Percentiles rank a stretch among this genome's conserved stretches.
These are phyloP conservation scores for Machaerirhynchus nigripectus DNA, from an alignment of 2,113 vertebrate genomes.

Conservation along the genomic window DNA sequence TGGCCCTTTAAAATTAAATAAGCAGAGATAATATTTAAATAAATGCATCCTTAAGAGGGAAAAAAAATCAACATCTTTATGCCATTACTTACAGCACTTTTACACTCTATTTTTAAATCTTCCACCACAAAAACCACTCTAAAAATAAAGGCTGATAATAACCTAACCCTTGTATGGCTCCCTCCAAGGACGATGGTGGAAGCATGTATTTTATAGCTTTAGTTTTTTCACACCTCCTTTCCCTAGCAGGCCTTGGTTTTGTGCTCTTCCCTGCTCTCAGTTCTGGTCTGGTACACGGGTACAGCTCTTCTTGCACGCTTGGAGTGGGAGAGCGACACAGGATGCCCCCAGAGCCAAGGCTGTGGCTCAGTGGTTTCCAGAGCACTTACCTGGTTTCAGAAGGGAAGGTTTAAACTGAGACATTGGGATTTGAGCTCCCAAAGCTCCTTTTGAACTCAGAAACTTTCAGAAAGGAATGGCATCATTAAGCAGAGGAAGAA, in stretches of 20 bases:
- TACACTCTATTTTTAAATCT: neutral
- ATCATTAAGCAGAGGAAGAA: neutral
- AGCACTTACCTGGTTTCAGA: neutral
- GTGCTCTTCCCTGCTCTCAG: neutral
- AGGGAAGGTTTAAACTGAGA: neutral
- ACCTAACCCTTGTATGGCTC: neutral
- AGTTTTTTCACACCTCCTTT: neutral
- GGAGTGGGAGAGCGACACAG: neutral
- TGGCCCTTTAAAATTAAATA: neutral
- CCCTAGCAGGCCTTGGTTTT: neutral
- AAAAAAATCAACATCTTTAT: neutral
- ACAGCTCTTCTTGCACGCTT: neutral
- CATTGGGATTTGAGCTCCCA: neutral
- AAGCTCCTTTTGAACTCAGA: neutral
- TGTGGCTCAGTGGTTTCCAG: neutral
- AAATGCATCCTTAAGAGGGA: neutral
- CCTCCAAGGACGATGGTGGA: neutral
- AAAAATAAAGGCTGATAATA: neutral
- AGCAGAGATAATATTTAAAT: neutral
- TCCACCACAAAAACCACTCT: neutral
- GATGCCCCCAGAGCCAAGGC: neutral
- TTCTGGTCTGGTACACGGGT: neutral
- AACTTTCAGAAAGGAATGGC: neutral
- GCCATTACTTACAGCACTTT: neutral
- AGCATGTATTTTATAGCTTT: neutral